Evolutionary conservation across 1,140 invertebrate genomes (phyloP).

Genomic region (Orchesella cincta): DNA sequence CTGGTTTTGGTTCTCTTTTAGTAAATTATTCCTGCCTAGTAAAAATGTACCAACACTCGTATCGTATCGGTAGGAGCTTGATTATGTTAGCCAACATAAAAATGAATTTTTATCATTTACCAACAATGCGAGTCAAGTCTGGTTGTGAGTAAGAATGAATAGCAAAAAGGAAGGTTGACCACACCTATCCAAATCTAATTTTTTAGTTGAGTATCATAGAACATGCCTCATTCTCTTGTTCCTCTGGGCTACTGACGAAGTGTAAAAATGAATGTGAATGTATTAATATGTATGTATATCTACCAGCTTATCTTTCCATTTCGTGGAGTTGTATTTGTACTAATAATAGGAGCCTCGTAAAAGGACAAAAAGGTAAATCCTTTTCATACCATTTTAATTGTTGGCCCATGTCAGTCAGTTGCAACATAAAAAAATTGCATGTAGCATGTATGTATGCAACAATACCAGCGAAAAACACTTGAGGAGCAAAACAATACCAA

Average conservation of each 20-base stretch:
- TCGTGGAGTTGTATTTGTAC: too few species aligned
- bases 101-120: background rate
- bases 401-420: background rate
- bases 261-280: constrained; percentile 20
- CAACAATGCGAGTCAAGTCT: background rate
- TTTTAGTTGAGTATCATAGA: background rate
- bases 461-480: too few species aligned
- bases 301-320: background rate
- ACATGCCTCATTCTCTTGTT: background rate
- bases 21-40: background rate
- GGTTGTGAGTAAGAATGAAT: background rate
- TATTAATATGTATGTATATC: background rate
- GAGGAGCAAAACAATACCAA: too few species aligned
- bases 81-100: background rate
- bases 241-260: background rate
- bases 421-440: background rate
- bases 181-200: background rate
- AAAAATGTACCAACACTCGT: background rate
- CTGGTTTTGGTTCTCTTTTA: background rate
- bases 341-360: too few species aligned
- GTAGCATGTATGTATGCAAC: too few species aligned
- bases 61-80: background rate
- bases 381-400: background rate
- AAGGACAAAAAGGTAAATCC: background rate
- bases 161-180: background rate